These are phyloP conservation scores for Chalcosyrphus nemorum DNA, from an alignment of 2,888 invertebrate genomes.

Conservation along the genomic window DNA sequence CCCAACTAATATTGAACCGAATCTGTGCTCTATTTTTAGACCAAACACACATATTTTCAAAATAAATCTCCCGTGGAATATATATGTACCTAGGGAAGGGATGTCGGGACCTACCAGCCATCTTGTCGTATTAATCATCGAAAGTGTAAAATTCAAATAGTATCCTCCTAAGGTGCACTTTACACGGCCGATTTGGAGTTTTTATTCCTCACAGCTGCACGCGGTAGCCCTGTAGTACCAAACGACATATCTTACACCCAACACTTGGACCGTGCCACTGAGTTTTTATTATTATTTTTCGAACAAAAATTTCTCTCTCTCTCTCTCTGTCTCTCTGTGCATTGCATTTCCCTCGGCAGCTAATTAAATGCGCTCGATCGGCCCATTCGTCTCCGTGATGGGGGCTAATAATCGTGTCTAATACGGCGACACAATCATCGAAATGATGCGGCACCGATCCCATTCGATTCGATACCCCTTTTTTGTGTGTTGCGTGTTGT, in stretches of 20 bases:
- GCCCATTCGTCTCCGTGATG: conserved; percentile 66
- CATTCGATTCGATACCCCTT: conserved; percentile 45
- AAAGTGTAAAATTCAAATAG: conserved; percentile 69
- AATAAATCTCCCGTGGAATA: conserved; percentile 65
- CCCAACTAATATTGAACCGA: conserved; percentile 24
- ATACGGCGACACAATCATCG: conserved; percentile 69
- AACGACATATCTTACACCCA: conserved; percentile 9
- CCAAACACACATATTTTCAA: conserved; percentile 33
- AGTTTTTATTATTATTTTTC: conserved; percentile 58
- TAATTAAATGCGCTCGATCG: conserved; percentile 68
- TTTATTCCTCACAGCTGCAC: conserved; percentile 80
- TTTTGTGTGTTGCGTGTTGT: not conserved
- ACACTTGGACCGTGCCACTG: conserved; percentile 11
- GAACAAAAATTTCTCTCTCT: no score
- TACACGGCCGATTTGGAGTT: conserved; percentile 80
- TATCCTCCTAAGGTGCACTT: conserved; percentile 76
- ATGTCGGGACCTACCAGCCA: conserved; percentile 52
- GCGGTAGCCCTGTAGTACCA: not conserved
- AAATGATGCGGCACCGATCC: conserved; percentile 67
- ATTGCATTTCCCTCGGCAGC: conserved; percentile 67
- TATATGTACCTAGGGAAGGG: conserved; percentile 45
- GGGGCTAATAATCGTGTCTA: conserved; percentile 72
- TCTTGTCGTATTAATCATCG: conserved; percentile 72
- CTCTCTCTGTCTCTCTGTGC: no score
- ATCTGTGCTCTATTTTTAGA: conserved; percentile 61